Evolutionary conservation across 2,888 invertebrate genomes (phyloP).

Genomic region (Lydus trimaculatus): DNA sequence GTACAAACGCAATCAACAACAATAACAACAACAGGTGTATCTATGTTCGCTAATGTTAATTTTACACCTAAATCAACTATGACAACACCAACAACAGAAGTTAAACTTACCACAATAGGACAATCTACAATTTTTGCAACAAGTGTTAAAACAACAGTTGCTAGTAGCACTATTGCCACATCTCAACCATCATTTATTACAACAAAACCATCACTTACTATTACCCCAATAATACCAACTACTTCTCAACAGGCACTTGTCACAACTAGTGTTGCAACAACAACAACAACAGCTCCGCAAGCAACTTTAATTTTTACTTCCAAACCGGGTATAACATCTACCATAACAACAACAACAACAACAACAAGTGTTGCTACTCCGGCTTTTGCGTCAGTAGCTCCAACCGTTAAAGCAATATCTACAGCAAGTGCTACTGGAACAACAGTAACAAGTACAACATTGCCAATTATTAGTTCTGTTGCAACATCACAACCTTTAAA

Average conservation of each 20-base stretch:
- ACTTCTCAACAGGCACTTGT: slow-evolving; percentile 3
- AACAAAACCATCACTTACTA: slow-evolving; percentile 13
- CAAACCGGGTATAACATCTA: slow-evolving; percentile 18
- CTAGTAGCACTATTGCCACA: slow-evolving; percentile 35
- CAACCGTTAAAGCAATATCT: slow-evolving; percentile 44
- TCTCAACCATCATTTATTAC: slow-evolving; percentile 21
- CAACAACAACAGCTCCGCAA: slow-evolving; percentile 10
- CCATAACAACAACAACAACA: slow-evolving; percentile 21
- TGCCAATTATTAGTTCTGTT: slow-evolving; percentile 31
- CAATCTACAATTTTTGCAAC: slow-evolving; percentile 29
- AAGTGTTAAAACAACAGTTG: slow-evolving; percentile 33
- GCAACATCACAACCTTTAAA: slow-evolving; percentile 22
- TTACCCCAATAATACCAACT: slow-evolving; percentile 11
- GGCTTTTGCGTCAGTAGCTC: slow-evolving; percentile 34
- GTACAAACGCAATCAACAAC: slow-evolving; percentile 4
- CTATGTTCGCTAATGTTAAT: slow-evolving; percentile 23
- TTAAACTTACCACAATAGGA: slow-evolving; percentile 13
- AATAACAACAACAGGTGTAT: slow-evolving; percentile 26
- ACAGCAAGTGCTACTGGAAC: slow-evolving; percentile 41
- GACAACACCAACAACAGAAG: slow-evolving; percentile 21
- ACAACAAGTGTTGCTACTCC: slow-evolving; percentile 25
- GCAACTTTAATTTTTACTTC: slow-evolving; percentile 5
- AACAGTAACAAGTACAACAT: not conserved
- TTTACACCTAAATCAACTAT: slow-evolving; percentile 3
- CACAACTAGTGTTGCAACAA: slow-evolving; percentile 8